These are phyloP conservation scores for Apus apus DNA, from an alignment of 2,113 vertebrate genomes.

Conservation along the genomic window DNA sequence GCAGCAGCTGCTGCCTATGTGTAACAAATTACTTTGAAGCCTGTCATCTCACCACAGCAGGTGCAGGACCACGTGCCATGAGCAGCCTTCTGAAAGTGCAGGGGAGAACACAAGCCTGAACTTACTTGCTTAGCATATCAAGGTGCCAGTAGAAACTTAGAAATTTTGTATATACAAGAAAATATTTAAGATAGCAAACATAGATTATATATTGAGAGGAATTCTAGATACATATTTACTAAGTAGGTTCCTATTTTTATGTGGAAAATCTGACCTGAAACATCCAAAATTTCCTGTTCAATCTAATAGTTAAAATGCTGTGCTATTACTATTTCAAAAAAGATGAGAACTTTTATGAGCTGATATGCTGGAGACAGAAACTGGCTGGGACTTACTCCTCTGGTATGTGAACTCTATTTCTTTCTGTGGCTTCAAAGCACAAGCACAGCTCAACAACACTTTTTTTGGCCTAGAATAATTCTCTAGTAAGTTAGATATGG, in stretches of 20 bases:
- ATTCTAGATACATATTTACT: background rate
- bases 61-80: accelerated
- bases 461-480: background rate
- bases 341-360: slow-evolving; percentile 31
- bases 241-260: background rate
- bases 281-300: background rate
- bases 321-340: background rate
- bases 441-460: background rate
- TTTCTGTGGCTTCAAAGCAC: slow-evolving; percentile 23
- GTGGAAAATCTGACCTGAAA: background rate
- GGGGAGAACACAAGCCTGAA: background rate
- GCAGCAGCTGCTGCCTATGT: background rate
- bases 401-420: background rate
- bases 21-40: background rate
- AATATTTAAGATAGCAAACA: background rate
- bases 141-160: background rate
- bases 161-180: background rate
- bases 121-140: background rate
- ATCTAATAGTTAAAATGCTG: background rate
- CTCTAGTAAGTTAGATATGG: background rate
- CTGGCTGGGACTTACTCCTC: slow-evolving; percentile 9
- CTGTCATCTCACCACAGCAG: background rate
- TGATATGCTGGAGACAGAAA: slow-evolving; percentile 50
- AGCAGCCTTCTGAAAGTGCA: background rate
- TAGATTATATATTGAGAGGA: background rate